Evolutionary conservation across 2,797 vertebrate genomes (phyloP).

Genomic region (Rhinichthys osculus): DNA sequence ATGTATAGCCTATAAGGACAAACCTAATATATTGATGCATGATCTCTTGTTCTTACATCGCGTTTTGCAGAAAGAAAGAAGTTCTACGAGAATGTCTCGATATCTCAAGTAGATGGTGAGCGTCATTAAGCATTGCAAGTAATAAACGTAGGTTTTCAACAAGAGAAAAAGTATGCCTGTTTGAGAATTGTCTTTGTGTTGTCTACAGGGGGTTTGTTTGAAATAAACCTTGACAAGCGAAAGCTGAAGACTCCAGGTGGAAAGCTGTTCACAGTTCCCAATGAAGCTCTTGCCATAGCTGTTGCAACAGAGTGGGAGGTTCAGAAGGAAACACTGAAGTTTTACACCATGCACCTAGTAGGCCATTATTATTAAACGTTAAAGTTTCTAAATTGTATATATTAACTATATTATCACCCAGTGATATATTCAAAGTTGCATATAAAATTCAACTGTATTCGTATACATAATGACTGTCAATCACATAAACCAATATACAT

Average conservation of each 20-base stretch:
- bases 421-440: background rate
- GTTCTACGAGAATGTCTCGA: conserved; percentile 93
- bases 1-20: background rate
- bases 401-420: too few relatives aligned
- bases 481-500: background rate
- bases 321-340: conserved; percentile 92
- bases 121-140: conserved; percentile 9
- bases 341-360: conserved; percentile 97
- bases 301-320: conserved; percentile 96
- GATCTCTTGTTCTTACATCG: conserved; percentile 26
- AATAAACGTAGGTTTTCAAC: background rate
- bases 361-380: conserved; percentile 9
- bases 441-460: background rate
- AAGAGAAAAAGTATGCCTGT: background rate
- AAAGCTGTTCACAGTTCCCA: conserved; percentile 91
- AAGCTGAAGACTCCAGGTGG: conserved; percentile 95
- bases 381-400: background rate
- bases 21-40: background rate
- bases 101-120: conserved; percentile 93
- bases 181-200: background rate
- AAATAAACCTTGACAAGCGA: conserved; percentile 91
- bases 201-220: conserved; percentile 85
- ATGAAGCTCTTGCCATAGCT: conserved; percentile 89
- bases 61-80: conserved; percentile 84
- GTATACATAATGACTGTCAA: background rate